Evolutionary conservation across 2,113 vertebrate genomes (phyloP), one percentile per base, ranked within the genome.

Genomic region (Nerophis ophidion): DNA sequence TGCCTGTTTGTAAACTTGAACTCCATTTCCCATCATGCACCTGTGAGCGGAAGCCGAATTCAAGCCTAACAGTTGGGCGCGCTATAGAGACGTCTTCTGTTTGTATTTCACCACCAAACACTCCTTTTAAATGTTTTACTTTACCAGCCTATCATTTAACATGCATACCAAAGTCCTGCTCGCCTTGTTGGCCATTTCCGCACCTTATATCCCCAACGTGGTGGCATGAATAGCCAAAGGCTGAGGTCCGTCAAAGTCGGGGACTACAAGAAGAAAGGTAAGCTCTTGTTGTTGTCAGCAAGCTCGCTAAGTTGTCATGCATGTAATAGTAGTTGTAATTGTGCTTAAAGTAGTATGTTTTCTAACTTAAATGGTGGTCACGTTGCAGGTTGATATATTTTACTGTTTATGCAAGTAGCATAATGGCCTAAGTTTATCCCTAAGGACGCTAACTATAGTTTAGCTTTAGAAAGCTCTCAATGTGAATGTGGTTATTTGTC

Each of bases 221-320:
- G 63, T 74, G 79, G 42, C 15, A 92, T 91, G 91, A 90, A 90
- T 76, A 87, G 70, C 77, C 86, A 77, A 68, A 87, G 74, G 48
- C 52, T 60, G 5, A 84, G 72, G 58, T 15, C 66, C 17, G 52
- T 61, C 10, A 87, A 72, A 72, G 12, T 66, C 45, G 84, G 81
- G 66, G 61, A 61, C 71, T 77, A 57, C 65, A 87, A 62, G 69
- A 87, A 57, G 57, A 90, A 83, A 87, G 84, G 90, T 89, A 75
- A 77, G 40, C 40, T 11, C 40, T 44, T 42, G 52, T 69, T 61
- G 60, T 58, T 65, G 52, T 68, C 61, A 60, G 70, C 51, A 55
- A 61, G 62, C 65, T 57, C 61, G 68, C 71, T 71, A 72, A 53
- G 16, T 42, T 40, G 44, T 42, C 26, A 63, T 54, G 44, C 64